Base-by-base conservation (phyloP, 2,888 invertebrate species). In the Stenoptilia bipunctidactyla region DNA sequence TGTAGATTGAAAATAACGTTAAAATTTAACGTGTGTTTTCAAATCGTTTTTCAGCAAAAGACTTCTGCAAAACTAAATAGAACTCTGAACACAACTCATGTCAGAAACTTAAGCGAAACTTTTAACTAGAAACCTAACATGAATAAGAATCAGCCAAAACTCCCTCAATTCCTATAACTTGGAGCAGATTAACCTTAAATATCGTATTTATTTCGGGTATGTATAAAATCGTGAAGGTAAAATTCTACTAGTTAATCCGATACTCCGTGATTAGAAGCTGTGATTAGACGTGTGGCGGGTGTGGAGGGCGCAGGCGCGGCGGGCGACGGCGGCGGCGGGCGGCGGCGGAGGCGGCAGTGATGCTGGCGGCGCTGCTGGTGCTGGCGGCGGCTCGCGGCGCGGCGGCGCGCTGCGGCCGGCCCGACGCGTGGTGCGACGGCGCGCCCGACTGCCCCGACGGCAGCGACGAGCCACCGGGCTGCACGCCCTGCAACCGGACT, bases 371-470 rank as follows among this genome's bases (percentile, higher is more conserved):
- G 45, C 45, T 34, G 43, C 53, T 44, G 51, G 48, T 33, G 43
- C 40, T 43, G 47, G 45, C 44, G 54, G 38, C 41, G 45, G 56
- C 50, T 53, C 61, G 66, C 49, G 66, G 59, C 44, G 71, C 66
- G 45, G 67, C 62, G 25, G 71, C 67, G 40, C 72, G 69, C 44
- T 94, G 95, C 79, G 90, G 94, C 65, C 90, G 92, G 15, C 86
- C 92, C 48, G 94, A 94, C 82, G 90, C 90, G 53, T 95, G 91
- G 73, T 95, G 95, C 82, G 93, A 95, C 74, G 93, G 93, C 42
- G 79, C 82, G 53, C 88, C 92, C 75, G 93, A 95, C 72, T 95
- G 95, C 71, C 90, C 91, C 15, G 95, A 95, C 79, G 87, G 88
- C 50, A 92, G 92, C 61, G 94, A 94, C 75, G 95, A 94, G 76